Base-by-base conservation (phyloP, 1,140 invertebrate genomes). In the Mamestra configurata region DNA sequence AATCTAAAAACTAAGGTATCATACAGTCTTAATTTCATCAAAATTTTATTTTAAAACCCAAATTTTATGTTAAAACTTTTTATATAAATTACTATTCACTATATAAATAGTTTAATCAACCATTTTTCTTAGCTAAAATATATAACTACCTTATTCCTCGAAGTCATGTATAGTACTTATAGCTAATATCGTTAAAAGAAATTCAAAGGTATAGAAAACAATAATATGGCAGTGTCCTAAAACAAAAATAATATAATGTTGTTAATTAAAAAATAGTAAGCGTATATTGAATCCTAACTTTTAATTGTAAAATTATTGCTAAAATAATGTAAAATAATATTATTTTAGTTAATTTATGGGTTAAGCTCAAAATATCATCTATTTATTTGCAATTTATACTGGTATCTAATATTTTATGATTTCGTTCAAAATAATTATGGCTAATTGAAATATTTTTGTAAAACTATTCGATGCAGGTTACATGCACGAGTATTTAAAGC, bases 201-300 rank as follows among this genome's bases (percentile, higher is more conserved):
- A 81, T 66, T 73, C 43, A 73, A 75, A 57, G 35, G 3, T 40
- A 53, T 31, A 78, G 61, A 82, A 83, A 81, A 57, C 76, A 35
- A 81, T 85, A 85, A 88, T 91, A 92, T 92, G 91, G 91, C 91
- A 92, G 91, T 91, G 84, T 84, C 84, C 73, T 89, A 87, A 83
- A 80, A 53, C 31, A 73, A 84, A 79, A 71, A 61, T 75, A 27
- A 70, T 80, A 66, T 64, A 72, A 77, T 59, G 64, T 49, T 51
- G 59, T 79, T 80, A 82, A n/a, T n/a, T n/a, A n/a, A n/a, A 73
- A 81, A 77, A 82, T 80, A 84, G 79, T 81, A 82, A 82, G 64
- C 76, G 70, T 83, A 83, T 46, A 79, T 70, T 64, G 64, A 57
- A 73, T 79, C 51, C 27, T 75, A 79, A 46, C 6, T 13, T 35